A percentile compares a stretch with the other conserved stretches of the same genome.
These are phyloP conservation scores for Turritopsis rubra DNA, from an alignment of 30 jellyfish, hydroid and myxozoan species.

Conservation along the genomic window DNA sequence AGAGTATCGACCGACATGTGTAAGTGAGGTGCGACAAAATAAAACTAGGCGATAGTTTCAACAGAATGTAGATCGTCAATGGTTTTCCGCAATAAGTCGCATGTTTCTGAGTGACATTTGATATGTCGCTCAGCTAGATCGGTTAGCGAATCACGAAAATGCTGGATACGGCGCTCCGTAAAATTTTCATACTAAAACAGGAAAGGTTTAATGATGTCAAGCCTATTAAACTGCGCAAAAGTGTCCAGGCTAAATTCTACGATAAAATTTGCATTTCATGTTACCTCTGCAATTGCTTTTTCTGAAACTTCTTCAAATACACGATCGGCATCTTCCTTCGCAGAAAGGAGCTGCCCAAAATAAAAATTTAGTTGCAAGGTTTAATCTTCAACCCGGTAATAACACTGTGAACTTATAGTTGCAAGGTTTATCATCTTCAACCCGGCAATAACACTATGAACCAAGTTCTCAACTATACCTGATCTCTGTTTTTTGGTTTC, in stretches of 20 bases:
- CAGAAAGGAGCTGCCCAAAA: constrained; percentile 38
- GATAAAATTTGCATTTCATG: neutral
- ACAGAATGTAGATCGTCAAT: constrained; percentile 35
- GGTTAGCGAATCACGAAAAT: constrained; percentile 34
- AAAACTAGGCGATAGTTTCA: neutral
- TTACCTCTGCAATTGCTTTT: constrained; percentile 48
- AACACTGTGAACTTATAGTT: too few relatives aligned
- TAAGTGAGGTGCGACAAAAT: neutral
- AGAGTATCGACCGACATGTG: neutral
- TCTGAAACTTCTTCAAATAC: constrained; percentile 59
- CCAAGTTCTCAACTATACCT: constrained; percentile 36
- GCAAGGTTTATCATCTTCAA: too few relatives aligned
- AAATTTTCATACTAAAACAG: constrained; percentile 42
- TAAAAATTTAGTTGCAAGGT: neutral
- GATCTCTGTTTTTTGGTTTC: constrained; percentile 75
- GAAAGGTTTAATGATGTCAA: neutral
- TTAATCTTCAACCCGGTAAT: too few relatives aligned
- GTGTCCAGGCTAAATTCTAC: too few relatives aligned
- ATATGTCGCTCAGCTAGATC: constrained; percentile 56
- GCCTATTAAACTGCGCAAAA: too few relatives aligned
- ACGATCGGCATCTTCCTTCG: constrained; percentile 57
- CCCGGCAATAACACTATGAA: too few relatives aligned
- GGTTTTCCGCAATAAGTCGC: constrained; percentile 37
- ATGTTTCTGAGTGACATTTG: constrained; percentile 39
- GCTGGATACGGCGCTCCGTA: constrained; percentile 40